Evolutionary conservation across 2,113 vertebrate genomes (phyloP), one percentile per base, ranked within the genome.

Genomic region (Steatornis caripensis): DNA sequence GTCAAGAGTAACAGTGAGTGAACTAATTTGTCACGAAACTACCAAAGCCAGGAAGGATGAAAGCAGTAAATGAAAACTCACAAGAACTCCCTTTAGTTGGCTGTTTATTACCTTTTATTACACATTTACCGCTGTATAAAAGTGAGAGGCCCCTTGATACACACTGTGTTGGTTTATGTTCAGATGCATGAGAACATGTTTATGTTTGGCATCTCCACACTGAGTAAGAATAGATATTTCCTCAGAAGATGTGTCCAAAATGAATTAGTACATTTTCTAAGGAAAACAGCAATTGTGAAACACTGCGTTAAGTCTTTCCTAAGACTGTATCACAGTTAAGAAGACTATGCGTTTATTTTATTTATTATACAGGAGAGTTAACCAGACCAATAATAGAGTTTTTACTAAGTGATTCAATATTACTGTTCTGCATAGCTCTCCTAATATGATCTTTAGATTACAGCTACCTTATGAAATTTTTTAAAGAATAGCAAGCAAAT

Each of bases 71-170:
- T 9, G 5, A 49, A 51, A 72, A 79, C 58, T 34, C n/a, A 58
- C 23, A 75, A n/a, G 11, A 86, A 45, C 1, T 1, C 1, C 6
- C 24, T 64, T 62, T 30, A 3, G 1, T 8, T 68, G 18, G 11
- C n/a, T 71, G 9, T 34, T 84, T 87, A 32, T 68, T 72, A 26
- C 7, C 53, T 5, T 37, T 72, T 54, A 11, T 90, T 68, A 23
- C 12, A 49, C 2, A 6, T 26, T 89, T 9, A 15, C 7, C 76
- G 2, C 19, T 54, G 6, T 6, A 61, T 16, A 75, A 88, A 53
- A 54, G 4, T 58, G 70, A 83, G 49, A 37, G 6, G 29, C 5
- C 14, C 32, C 55, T 75, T 57, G 5, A 37, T 46, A 57, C 10
- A 27, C 12, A 53, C 10, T 27, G 6, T 48, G 4, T 46, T 86